Conservation (phyloP, 2,113 vertebrate genomes). For the Pedionomus torquatus region DNA sequence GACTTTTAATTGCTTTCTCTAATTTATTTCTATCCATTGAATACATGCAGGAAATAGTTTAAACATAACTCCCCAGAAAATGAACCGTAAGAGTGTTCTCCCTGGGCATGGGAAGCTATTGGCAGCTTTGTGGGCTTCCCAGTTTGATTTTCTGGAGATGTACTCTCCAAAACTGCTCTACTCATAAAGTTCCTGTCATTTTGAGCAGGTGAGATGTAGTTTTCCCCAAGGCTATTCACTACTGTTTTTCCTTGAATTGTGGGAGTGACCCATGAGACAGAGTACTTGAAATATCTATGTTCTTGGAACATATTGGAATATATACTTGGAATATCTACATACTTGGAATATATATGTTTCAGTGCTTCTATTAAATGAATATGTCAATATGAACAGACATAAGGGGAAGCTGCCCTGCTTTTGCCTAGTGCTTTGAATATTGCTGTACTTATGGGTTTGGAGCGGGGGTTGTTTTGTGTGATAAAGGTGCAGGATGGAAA, state of each 20-base stretch:
- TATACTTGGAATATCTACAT: not conserved
- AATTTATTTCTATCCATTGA: not conserved
- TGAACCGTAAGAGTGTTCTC: not conserved
- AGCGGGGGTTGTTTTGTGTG: not conserved
- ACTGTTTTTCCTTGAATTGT: not conserved
- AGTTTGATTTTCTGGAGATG: not conserved
- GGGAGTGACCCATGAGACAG: not conserved
- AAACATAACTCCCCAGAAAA: not conserved
- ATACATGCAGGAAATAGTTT: not conserved
- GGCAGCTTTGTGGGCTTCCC: not conserved
- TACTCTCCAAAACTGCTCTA: not conserved
- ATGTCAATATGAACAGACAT: not conserved
- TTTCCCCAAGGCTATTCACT: not conserved
- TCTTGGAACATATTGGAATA: not conserved
- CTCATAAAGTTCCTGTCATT: not conserved
- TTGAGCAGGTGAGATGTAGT: not conserved
- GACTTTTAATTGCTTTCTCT: not conserved
- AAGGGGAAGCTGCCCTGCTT: not conserved
- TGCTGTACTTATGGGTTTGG: not conserved
- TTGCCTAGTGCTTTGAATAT: not conserved
- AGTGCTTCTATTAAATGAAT: not conserved
- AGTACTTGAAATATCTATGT: not conserved
- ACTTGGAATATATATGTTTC: not conserved
- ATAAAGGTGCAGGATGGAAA: not conserved
- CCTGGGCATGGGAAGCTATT: not conserved